A percentile compares a stretch with the other conserved stretches of the same genome.
Evolutionary conservation across 2,113 vertebrate genomes (phyloP).

Genomic region (Tachycineta bicolor): DNA sequence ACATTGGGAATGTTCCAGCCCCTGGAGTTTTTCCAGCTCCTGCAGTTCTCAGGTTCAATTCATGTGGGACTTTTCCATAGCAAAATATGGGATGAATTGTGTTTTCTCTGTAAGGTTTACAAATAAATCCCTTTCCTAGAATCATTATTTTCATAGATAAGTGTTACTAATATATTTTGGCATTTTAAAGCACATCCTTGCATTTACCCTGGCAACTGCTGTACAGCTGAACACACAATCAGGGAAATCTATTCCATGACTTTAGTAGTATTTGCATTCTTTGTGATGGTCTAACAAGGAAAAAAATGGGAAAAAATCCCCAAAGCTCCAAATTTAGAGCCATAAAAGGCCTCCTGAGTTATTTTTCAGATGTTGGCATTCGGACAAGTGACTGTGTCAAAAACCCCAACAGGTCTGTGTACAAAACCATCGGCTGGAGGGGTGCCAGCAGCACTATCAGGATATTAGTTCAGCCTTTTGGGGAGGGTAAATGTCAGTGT

Average conservation of each 20-base stretch:
- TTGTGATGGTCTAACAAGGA: background rate
- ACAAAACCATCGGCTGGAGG: constrained; percentile 41
- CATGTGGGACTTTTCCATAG: background rate
- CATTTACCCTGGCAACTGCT: constrained; percentile 19
- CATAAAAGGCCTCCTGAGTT: constrained; percentile 2
- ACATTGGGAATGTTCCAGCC: background rate
- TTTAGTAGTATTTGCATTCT: background rate
- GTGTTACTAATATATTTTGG: background rate
- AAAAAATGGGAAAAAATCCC: background rate
- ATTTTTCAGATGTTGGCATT: constrained; percentile 23
- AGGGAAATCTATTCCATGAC: background rate
- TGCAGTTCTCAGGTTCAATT: background rate
- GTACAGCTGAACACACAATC: background rate
- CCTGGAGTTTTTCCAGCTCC: background rate
- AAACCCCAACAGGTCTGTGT: constrained; percentile 35
- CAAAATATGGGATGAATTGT: constrained; percentile 14
- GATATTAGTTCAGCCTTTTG: constrained; percentile 5
- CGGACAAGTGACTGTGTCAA: constrained; percentile 19
- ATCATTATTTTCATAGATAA: constrained; percentile 26
- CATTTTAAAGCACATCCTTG: constrained; percentile 20
- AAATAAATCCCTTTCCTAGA: constrained; percentile 21
- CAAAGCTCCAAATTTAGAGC: background rate
- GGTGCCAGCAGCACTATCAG: constrained; percentile 28
- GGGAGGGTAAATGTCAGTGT: constrained; percentile 25
- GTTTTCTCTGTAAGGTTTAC: constrained; percentile 14